phyloP scores from a whole-genome alignment of 2,888 invertebrate genomes.

The Pantelozetes paolii region DNA sequence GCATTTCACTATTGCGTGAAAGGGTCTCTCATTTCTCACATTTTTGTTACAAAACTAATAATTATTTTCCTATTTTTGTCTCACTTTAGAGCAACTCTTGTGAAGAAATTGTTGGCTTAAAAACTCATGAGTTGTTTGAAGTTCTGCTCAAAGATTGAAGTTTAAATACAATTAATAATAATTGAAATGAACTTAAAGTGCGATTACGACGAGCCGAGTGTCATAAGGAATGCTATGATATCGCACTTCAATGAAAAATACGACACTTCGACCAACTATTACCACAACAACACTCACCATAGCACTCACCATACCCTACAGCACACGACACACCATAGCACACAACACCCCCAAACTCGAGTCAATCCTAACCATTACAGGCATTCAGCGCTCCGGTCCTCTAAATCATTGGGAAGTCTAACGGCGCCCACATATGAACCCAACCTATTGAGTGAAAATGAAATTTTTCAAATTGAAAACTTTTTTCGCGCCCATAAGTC shows the following conservation, averaged over 20 bases:
- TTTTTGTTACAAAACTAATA: neutral
- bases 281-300: neutral
- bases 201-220: conserved; percentile 1
- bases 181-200: conserved; percentile 1
- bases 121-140: neutral
- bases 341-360: neutral
- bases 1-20: neutral
- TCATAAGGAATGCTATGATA: conserved; percentile 19
- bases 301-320: no score
- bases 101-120: neutral
- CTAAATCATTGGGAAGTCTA: conserved; percentile 25
- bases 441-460: conserved; percentile 41
- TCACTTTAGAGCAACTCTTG: neutral
- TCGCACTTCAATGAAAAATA: conserved; percentile 32
- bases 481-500: conserved; percentile 73
- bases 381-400: conserved; percentile 6
- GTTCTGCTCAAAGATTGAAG: neutral
- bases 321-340: no score
- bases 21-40: neutral
- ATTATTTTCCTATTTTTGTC: neutral
- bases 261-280: conserved; percentile 1
- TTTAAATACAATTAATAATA: neutral
- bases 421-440: conserved; percentile 17
- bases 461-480: conserved; percentile 64
- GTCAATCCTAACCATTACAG: conserved; percentile 22